Percentiles rank a stretch among this genome's conserved stretches.
Evolutionary conservation across 2,888 invertebrate genomes (phyloP).

Genomic region (Teinopalpus imperialis): DNA sequence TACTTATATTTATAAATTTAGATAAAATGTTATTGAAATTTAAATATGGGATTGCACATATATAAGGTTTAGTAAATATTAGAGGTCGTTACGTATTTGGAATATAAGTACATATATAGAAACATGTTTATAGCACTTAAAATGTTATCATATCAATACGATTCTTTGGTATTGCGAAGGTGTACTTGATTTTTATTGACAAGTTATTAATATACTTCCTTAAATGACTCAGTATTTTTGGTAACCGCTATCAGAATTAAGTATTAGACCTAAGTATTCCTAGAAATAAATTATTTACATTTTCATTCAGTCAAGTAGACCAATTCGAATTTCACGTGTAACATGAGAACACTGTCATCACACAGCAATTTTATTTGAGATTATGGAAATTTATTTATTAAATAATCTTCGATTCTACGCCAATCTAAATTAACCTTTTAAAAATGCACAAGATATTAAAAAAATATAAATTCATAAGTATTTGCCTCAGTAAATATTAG

Average conservation of each 20-base stretch:
- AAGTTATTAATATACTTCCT: conserved; percentile 5
- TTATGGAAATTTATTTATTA: too few relatives aligned
- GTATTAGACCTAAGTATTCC: conserved; percentile 47
- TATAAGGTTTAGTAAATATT: too few relatives aligned
- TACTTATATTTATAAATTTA: conserved; percentile 19
- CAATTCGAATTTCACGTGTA: conserved; percentile 15
- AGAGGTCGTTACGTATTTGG: conserved; percentile 5
- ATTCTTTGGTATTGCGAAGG: conserved; percentile 29
- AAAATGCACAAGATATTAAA: too few relatives aligned
- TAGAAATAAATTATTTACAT: conserved; percentile 62
- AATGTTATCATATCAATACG: too few relatives aligned
- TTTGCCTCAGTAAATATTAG: too few relatives aligned
- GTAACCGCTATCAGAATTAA: conserved; percentile 48
- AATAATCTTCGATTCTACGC: too few relatives aligned
- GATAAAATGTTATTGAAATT: conserved; percentile 4
- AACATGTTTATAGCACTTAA: conserved; percentile 17
- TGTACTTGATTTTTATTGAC: conserved; percentile 9
- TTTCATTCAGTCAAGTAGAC: conserved; percentile 57
- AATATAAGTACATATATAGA: neutral
- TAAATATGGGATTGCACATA: conserved; percentile 13
- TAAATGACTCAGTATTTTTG: conserved; percentile 39
- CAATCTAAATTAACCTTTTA: too few relatives aligned
- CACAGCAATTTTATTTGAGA: too few relatives aligned
- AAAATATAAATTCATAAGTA: too few relatives aligned
- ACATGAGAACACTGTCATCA: too few relatives aligned